A percentile compares a stretch with the other conserved stretches of the same genome.
phyloP scores from a whole-genome alignment of 1,140 invertebrate genomes.

The Sarcophaga bullata region DNA sequence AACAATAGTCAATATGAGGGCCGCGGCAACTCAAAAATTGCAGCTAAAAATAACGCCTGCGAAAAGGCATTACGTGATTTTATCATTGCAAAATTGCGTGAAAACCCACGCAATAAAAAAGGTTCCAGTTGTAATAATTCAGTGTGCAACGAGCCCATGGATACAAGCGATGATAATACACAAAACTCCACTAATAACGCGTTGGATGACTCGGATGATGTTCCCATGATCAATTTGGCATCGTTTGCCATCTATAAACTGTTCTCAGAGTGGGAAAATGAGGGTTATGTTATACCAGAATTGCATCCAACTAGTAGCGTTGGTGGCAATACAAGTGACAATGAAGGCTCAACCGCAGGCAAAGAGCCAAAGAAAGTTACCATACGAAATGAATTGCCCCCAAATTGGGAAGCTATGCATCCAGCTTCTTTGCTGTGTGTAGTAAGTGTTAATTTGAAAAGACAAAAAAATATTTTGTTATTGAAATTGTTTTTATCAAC shows the following conservation, averaged over 20 bases:
- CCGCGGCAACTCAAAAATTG: constrained; percentile 67
- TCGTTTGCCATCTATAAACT: constrained; percentile 81
- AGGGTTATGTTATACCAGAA: constrained; percentile 74
- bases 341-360: constrained; percentile 38
- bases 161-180: constrained; percentile 44
- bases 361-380: constrained; percentile 65
- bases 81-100: constrained; percentile 74
- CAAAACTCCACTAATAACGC: neutral
- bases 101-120: constrained; percentile 52
- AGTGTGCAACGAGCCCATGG: constrained; percentile 44
- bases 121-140: constrained; percentile 49
- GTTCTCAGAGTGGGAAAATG: constrained; percentile 79
- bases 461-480: constrained; percentile 20
- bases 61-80: constrained; percentile 78
- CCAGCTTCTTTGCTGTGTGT: constrained; percentile 76
- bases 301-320: constrained; percentile 53
- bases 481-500: constrained; percentile 47
- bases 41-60: constrained; percentile 73
- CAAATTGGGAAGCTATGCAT: constrained; percentile 72
- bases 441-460: constrained; percentile 47
- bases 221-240: constrained; percentile 80
- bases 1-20: constrained; percentile 62
- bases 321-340: constrained; percentile 53
- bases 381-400: constrained; percentile 68
- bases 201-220: constrained; percentile 66